Evolutionary conservation across 2,888 invertebrate genomes (phyloP).

Genomic region (Troides helena): DNA sequence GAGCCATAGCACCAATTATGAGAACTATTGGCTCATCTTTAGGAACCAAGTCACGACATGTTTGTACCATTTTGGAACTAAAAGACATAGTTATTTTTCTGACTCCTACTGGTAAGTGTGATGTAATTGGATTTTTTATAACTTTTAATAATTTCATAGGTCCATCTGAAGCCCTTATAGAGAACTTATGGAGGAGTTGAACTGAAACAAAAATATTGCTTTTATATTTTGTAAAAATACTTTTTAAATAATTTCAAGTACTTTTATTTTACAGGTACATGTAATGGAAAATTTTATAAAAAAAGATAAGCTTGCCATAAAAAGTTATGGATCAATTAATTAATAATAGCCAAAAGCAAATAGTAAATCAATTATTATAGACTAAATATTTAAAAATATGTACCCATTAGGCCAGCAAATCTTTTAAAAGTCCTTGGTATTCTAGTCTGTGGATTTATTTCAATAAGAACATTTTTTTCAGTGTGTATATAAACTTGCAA

Average conservation of each 20-base stretch:
- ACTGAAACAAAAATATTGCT: slow-evolving; percentile 81
- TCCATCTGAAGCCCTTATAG: slow-evolving; percentile 94
- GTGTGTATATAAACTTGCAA: slow-evolving; percentile 97
- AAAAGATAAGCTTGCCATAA: no score
- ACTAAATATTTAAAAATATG: slow-evolving; percentile 27
- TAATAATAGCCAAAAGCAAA: no score
- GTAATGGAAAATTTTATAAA: no score
- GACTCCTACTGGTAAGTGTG: slow-evolving; percentile 97
- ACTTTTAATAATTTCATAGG: slow-evolving; percentile 95
- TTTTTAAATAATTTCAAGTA: no score
- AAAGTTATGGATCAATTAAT: no score
- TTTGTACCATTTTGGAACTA: slow-evolving; percentile 84
- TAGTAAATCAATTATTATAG: no score
- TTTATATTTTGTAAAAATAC: no score
- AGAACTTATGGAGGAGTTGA: slow-evolving; percentile 96
- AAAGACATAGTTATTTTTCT: slow-evolving; percentile 95
- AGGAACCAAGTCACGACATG: slow-evolving; percentile 89
- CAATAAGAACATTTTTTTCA: slow-evolving; percentile 94
- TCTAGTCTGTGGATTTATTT: slow-evolving; percentile 97
- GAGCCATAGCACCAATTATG: slow-evolving; percentile 98
- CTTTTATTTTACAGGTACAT: no score
- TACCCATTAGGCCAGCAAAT: slow-evolving; percentile 98
- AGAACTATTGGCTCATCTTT: slow-evolving; percentile 91
- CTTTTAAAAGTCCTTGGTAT: slow-evolving; percentile 98
- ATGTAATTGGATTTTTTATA: slow-evolving; percentile 96